Evolutionary conservation across 2,797 vertebrate species (phyloP).

Genomic region (Coilia nasus): DNA sequence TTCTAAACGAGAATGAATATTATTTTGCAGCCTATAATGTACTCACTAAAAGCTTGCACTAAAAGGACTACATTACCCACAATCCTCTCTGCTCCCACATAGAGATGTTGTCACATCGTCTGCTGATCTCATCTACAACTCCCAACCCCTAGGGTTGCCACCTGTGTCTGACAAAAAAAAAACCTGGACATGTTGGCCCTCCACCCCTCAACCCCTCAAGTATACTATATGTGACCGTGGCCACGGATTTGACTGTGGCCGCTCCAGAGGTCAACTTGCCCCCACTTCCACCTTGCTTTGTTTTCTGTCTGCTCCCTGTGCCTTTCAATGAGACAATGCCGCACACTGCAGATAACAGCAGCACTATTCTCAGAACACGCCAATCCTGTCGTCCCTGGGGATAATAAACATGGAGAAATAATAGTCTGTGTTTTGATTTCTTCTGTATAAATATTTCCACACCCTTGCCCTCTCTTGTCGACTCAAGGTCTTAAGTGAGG

Average conservation of each 20-base stretch:
- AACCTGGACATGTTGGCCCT: no score
- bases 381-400: slow-evolving; percentile 46
- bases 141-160: background rate
- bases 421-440: slow-evolving; percentile 65
- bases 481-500: background rate
- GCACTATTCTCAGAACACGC: slow-evolving; percentile 3
- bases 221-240: slow-evolving; percentile 29
- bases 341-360: slow-evolving; percentile 39
- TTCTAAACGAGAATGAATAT: no score
- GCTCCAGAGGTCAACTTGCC: slow-evolving; percentile 3
- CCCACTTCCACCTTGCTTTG: background rate
- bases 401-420: slow-evolving; percentile 78
- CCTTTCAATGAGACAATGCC: slow-evolving; percentile 49
- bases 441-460: slow-evolving; percentile 65
- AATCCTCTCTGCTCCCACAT: background rate
- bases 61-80: background rate
- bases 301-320: slow-evolving; percentile 36
- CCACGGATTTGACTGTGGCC: background rate
- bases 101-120: background rate
- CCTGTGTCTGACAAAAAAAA: no score
- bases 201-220: no score
- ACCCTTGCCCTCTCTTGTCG: slow-evolving; percentile 23
- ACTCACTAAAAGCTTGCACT: no score
- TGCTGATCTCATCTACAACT: background rate
- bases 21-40: no score